Conservation (phyloP, 2,113 vertebrate genomes). For the Embiotoca jacksoni region DNA sequence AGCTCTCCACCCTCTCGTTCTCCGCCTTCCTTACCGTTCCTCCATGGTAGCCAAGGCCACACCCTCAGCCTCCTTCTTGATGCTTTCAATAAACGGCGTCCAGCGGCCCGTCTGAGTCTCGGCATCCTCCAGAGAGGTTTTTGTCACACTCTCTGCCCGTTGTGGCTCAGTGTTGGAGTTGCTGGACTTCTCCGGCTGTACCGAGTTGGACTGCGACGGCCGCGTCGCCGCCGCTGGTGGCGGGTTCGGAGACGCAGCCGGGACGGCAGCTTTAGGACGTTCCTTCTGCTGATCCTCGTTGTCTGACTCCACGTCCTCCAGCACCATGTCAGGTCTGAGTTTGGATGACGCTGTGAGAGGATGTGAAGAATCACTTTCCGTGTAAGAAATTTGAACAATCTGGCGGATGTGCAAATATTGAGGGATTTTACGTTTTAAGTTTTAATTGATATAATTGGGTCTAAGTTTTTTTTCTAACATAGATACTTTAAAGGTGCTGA, state of each 20-base stretch:
- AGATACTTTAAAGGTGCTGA: too few relatives aligned
- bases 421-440: too few relatives aligned
- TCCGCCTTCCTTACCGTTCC: slow-evolving; percentile 76
- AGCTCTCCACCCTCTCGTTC: background rate
- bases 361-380: slow-evolving; percentile 2
- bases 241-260: background rate
- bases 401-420: too few relatives aligned
- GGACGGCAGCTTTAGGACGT: background rate
- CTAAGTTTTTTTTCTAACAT: too few relatives aligned
- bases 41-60: slow-evolving; percentile 80
- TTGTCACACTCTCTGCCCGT: background rate
- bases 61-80: slow-evolving; percentile 80
- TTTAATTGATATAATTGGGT: too few relatives aligned
- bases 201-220: background rate
- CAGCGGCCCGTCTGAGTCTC: slow-evolving; percentile 84
- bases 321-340: slow-evolving; percentile 76
- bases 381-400: background rate
- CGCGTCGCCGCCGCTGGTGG: background rate
- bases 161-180: background rate
- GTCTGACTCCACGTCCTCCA: slow-evolving; percentile 81
- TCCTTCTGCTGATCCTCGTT: slow-evolving; percentile 60
- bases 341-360: slow-evolving; percentile 63
- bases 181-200: background rate
- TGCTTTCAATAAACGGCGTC: slow-evolving; percentile 82
- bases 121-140: slow-evolving; percentile 74